Base-by-base conservation (phyloP, 2,888 invertebrate species). In the Trissolcus japonicus region DNA sequence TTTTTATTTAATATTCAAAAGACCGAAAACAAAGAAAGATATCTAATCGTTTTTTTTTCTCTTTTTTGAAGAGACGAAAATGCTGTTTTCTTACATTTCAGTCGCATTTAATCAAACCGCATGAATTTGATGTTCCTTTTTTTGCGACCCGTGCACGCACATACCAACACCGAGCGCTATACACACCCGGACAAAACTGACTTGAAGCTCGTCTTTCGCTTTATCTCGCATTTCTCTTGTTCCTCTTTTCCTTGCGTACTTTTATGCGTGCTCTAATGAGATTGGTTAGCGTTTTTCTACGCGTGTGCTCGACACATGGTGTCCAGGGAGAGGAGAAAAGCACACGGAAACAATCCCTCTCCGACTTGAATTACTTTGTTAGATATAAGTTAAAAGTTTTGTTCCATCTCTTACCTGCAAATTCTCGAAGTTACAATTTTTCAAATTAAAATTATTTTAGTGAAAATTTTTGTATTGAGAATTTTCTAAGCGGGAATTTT, bases 221-320 rank as follows among this genome's bases (percentile, higher is more conserved):
- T 66, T 66, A 55, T 48, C 50, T 60, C 60, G 29, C 40, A 40
- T 53, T 16, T 21, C 11, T 62, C 54, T 59, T 63, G n/a, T 59
- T 68, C 69, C 48, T 55, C 68, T 46, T 69, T 51, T 56, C 51
- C 66, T 55, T 62, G 51, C 71, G 53, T 54, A 61, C 59, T 72
- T 76, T 62, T 67, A 48, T 55, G 61, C 71, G 66, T 56, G 61
- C 48, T 63, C 67, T 67, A 76, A 72, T 67, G 67, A 72, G 72
- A 72, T 72, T 66, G 59, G 62, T 72, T 72, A 62, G 62, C 55
- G 55, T 67, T 62, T 66, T 62, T 67, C 41, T 63, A 61, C 54
- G 62, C 59, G 72, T 63, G 76, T 67, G 66, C 54, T 17, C 67
- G 67, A 72, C 63, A 72, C 67, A 73, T 65, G 61, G 35, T 21